Base-by-base conservation (phyloP, 2,113 vertebrate species). In the Pelusios castaneus region DNA sequence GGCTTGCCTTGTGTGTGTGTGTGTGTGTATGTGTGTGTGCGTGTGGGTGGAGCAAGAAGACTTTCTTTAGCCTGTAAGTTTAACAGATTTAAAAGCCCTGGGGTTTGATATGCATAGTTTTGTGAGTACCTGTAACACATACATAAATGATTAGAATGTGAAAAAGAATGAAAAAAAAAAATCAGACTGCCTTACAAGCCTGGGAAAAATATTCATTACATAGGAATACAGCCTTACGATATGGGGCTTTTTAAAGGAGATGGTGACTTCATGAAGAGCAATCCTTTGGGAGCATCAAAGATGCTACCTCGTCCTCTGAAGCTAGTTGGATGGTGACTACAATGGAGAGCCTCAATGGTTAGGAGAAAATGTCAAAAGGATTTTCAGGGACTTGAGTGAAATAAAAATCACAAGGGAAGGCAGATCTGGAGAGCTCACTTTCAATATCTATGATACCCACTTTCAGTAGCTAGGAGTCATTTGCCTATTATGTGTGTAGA, bases 181-280 rank as follows among this genome's bases (percentile, higher is more conserved):
- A 1, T 82, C 45, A 87, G 90, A 13, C 58, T 82, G 79, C 51
- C 94, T 73, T 94, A 75, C 85, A 92, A 78, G 31, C 45, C 54
- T 1, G 85, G 3, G 52, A 27, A 6, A 92, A 73, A 21, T 85
- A 41, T n/a, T 85, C 9, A 81, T 24, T 51, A 79, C 10, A 8
- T 24, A 70, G 51, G 8, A 89, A 84, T 1, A n/a, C 3, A 80
- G 22, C 6, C 77, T 58, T 38, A 54, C 73, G 11, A 58, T 7
- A 31, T 89, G 25, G 27, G 13, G 10, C 49, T 60, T 83, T 87
- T 8, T 34, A 60, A 54, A 63, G 8, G 45, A 58, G 6, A 55
- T 27, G 34, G 80, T 5, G 2, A 88, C 51, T 2, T 7, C 25
- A 91, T 25, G 22, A 78, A 19, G 87, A 88, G 2, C 17, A 31